These are phyloP conservation scores for Flexamia atlantica DNA, from an alignment of 2,888 invertebrate species.

Conservation along the genomic window DNA sequence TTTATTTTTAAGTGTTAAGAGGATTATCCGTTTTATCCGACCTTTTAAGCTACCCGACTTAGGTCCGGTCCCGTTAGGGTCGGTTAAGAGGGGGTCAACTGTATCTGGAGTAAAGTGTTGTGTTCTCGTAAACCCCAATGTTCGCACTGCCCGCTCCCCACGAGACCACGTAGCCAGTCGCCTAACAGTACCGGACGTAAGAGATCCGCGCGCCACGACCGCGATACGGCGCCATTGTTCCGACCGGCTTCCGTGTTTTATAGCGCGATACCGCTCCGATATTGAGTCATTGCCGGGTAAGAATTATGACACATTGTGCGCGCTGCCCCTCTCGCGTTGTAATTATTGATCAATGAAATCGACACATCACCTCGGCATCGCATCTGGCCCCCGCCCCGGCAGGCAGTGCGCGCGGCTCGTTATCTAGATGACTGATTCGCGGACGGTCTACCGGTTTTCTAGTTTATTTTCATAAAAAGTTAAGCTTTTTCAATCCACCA, in stretches of 20 bases:
- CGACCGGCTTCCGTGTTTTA: conserved; percentile 53
- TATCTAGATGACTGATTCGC: not conserved
- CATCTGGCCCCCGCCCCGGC: not conserved
- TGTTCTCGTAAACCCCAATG: too few species aligned
- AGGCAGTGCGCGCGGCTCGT: not conserved
- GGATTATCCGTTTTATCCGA: too few species aligned
- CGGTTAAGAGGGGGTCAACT: too few species aligned
- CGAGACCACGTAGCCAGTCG: conserved; percentile 1
- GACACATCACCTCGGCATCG: conserved; percentile 34
- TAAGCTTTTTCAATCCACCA: too few species aligned
- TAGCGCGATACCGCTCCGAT: conserved; percentile 45
- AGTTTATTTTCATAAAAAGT: too few species aligned
- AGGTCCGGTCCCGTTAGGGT: too few species aligned
- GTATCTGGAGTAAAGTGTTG: too few species aligned
- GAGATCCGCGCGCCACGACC: conserved; percentile 27
- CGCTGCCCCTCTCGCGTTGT: conserved; percentile 40
- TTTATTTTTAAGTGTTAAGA: too few species aligned
- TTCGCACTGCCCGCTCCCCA: too few species aligned
- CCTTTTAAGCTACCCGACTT: too few species aligned
- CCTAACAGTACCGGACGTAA: conserved; percentile 22
- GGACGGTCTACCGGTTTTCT: too few species aligned
- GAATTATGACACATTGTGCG: conserved; percentile 44
- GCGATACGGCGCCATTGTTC: conserved; percentile 42
- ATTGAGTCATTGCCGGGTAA: conserved; percentile 42
- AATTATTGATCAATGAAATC: conserved; percentile 45